Evolutionary conservation across 2,888 invertebrate genomes (phyloP).

Genomic region (Gasteruption jaculator): DNA sequence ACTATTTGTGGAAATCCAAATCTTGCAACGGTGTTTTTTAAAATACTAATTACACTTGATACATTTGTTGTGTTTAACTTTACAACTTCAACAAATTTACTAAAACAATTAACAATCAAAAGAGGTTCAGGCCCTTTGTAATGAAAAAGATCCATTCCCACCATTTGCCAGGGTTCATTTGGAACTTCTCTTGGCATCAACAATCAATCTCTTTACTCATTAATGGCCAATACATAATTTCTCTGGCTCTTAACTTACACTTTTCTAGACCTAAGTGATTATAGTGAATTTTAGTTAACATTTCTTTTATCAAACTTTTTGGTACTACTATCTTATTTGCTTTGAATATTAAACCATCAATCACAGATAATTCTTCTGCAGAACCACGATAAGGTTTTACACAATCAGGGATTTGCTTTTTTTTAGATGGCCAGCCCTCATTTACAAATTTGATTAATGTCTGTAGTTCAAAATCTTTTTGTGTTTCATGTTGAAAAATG

Average conservation of each 20-base stretch:
- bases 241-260: constrained; percentile 25
- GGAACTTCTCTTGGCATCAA: constrained; percentile 11
- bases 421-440: constrained; percentile 29
- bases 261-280: constrained; percentile 30
- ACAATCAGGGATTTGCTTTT: constrained; percentile 15
- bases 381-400: constrained; percentile 17
- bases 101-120: constrained; percentile 10
- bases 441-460: constrained; percentile 24
- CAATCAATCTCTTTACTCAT: constrained; percentile 26
- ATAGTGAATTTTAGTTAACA: constrained; percentile 29
- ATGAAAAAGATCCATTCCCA: constrained; percentile 14
- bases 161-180: constrained; percentile 7
- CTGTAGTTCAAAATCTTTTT: constrained; percentile 23
- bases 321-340: constrained; percentile 23
- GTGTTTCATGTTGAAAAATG: constrained; percentile 13
- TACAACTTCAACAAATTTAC: constrained; percentile 14
- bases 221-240: constrained; percentile 28
- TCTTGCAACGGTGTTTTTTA: constrained; percentile 18
- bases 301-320: constrained; percentile 21
- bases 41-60: neutral
- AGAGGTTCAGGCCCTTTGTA: neutral
- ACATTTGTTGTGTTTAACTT: constrained; percentile 1
- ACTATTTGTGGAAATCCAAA: constrained; percentile 21
- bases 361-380: constrained; percentile 10
- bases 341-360: constrained; percentile 20